Base-by-base conservation (phyloP, 2,797 vertebrate species). In the Lepilemur septentrionalis region DNA sequence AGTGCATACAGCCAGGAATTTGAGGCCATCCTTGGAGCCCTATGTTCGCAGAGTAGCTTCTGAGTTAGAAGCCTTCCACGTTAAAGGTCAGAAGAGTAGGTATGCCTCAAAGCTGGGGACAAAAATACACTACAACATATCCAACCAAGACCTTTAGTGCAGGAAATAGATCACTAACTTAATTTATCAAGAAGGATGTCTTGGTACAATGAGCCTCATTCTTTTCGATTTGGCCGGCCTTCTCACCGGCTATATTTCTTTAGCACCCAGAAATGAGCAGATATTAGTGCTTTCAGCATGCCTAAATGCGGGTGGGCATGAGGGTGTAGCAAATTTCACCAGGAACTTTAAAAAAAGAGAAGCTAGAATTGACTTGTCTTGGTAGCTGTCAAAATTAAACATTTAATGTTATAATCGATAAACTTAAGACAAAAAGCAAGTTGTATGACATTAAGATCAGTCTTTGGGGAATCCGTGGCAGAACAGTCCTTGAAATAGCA, bases 381-480 rank as follows among this genome's bases (percentile, higher is more conserved):
- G 3, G 1, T 61, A 67, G 52, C 48, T 46, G 25, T 73, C 46
- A 84, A 88, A 93, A 86, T 70, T 63, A 70, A 84, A 15, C 17
- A 48, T 35, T 46, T 30, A 65, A 70, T 46, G 25, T 89, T 43
- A 70, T n/a, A 81, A 72, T 2, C 20, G 7, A 86, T 65, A 41
- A 85, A 69, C 46, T 76, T 63, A 90, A 18, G 76, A 75, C n/a
- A 55, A 43, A 43, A 76, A 48, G 30, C 20, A n/a, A 6, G 30
- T n/a, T 94, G 90, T 89, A 85, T 94, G 48, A 91, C 50, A 91
- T 79, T 73, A 95, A 91, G 57, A 91, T 50, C 86, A 61, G 2
- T 20, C 97, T 18, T 11, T 43, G 52, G 94, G 84, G 11, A 95
- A 82, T 91, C 28, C 20, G 0, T 80, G 81, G n/a, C 88, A 93